phyloP scores from a whole-genome alignment of 1,140 invertebrate genomes.

The Paraescarpia echinospica region DNA sequence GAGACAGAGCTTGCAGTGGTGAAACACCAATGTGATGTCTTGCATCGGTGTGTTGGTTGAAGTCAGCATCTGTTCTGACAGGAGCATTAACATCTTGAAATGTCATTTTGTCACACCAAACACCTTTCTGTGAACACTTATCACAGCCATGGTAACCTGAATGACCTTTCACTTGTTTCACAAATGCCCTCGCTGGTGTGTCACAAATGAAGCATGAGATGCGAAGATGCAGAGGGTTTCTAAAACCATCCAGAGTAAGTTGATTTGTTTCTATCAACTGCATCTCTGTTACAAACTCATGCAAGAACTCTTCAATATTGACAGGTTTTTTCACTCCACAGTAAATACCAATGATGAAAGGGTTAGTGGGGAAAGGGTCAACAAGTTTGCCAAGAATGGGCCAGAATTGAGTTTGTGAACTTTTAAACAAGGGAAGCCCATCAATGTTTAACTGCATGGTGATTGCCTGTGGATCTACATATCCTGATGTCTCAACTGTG shows the following conservation, averaged over 20 bases:
- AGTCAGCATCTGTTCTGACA: background rate
- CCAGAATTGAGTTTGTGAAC: background rate
- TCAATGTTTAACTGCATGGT: conserved; percentile 7
- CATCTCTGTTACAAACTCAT: background rate
- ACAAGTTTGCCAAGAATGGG: background rate
- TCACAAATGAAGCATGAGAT: conserved; percentile 48
- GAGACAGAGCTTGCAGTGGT: conserved; percentile 20
- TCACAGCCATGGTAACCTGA: conserved; percentile 51
- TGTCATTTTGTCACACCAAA: conserved; percentile 29
- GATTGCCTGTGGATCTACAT: background rate
- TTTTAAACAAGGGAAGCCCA: conserved; percentile 17
- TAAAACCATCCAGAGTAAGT: background rate
- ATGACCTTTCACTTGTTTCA: conserved; percentile 49
- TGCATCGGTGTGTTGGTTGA: background rate
- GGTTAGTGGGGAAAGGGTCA: background rate
- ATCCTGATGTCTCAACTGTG: background rate
- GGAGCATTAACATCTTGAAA: background rate
- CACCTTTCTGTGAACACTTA: conserved; percentile 42
- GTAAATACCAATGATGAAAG: background rate
- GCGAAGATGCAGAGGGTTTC: background rate
- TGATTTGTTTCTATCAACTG: conserved; percentile 1
- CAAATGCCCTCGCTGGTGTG: conserved; percentile 53
- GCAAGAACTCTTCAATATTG: background rate
- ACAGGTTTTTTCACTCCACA: background rate
- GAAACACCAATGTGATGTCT: conserved; percentile 23